Conservation (phyloP, 1,140 invertebrate species). For the Conopomorpha cramerella region DNA sequence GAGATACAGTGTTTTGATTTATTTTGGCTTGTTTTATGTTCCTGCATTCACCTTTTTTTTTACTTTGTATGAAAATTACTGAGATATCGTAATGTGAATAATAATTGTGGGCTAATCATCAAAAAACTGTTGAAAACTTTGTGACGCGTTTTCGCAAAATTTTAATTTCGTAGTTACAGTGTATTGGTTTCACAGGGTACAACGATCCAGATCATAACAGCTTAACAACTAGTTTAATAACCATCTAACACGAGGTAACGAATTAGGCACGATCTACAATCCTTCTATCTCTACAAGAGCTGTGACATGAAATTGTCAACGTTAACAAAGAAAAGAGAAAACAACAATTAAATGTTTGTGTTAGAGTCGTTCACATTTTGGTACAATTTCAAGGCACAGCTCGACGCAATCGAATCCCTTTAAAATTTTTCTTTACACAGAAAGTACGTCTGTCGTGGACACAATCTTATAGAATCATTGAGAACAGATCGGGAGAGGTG, state of each 20-base stretch:
- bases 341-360: background rate
- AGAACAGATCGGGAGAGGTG: background rate
- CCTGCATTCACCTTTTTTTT: no score
- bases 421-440: background rate
- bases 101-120: no score
- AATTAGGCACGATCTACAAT: constrained; percentile 18
- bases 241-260: constrained; percentile 20
- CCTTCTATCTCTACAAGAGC: constrained; percentile 7
- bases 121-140: no score
- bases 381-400: background rate
- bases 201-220: constrained; percentile 33
- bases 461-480: background rate
- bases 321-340: no score
- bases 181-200: no score
- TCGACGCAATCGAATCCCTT: background rate
- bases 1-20: no score
- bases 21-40: no score
- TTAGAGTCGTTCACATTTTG: background rate
- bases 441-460: no score
- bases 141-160: no score
- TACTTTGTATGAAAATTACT: no score
- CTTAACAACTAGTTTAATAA: constrained; percentile 19
- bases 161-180: no score
- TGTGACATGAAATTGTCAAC: background rate
- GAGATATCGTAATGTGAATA: no score